phyloP scores from a whole-genome alignment of 2,888 invertebrate species.

The Elegia similella region DNA sequence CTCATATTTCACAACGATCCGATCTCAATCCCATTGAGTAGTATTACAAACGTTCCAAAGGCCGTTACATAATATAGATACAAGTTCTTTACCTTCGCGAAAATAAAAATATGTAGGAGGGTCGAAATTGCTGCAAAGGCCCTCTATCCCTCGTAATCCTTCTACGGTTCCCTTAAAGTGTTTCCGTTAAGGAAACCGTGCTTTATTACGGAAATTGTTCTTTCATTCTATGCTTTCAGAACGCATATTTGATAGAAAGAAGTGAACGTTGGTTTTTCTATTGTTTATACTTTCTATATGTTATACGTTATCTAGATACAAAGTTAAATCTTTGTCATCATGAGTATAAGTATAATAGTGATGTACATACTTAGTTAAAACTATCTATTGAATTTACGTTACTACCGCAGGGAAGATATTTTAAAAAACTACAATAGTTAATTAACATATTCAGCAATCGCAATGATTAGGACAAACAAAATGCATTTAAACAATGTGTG shows the following conservation, averaged over 20 bases:
- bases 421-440: no score
- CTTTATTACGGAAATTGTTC: conserved; percentile 13
- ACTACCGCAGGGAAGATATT: no score
- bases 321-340: no score
- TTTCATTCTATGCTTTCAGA: neutral
- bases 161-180: conserved; percentile 12
- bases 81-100: neutral
- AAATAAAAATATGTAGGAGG: conserved; percentile 8
- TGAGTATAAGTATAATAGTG: no score
- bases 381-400: no score
- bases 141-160: conserved; percentile 15
- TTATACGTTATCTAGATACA: neutral
- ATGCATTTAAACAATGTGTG: no score
- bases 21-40: neutral
- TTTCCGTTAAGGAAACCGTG: conserved; percentile 8
- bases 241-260: neutral
- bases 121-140: conserved; percentile 5
- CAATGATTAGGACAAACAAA: no score
- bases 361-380: no score
- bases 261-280: neutral
- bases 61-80: conserved; percentile 1
- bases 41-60: neutral
- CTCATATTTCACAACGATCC: neutral
- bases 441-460: no score
- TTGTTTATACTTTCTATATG: neutral